Evolutionary conservation across 1,140 invertebrate species (phyloP), one percentile per base, ranked within the genome.

Genomic region (Protaetia brevitarsis): DNA sequence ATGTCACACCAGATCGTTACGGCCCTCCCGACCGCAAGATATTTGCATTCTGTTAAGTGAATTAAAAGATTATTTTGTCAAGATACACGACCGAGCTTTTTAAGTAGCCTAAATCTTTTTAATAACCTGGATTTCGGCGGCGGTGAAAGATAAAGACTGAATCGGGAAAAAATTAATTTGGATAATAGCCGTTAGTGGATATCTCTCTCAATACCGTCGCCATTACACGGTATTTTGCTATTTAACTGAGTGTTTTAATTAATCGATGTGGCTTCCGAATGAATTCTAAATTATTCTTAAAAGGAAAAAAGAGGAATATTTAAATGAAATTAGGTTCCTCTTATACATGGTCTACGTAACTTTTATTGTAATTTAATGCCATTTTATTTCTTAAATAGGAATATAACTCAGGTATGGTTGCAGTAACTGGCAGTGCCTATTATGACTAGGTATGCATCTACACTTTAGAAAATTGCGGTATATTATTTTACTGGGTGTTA

Each of bases 1-100:
- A 45, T 65, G 64, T 56, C 41, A 66, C 31, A 34, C 56, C 27
- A 69, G 58, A 67, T 69, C 69, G 66, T 70, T 70, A 56, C 41
- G 63, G 65, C 64, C 61, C 7, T 45, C 16, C 13, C 51, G 57
- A 66, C 69, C 69, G 64, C 66, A 63, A 70, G 66, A 70, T 61
- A 70, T 70, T 70, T 70, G 69, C 69, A 68, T 70, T 70, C 60
- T 63, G 60, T 67, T 69, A 67, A 67, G 28, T 64, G 69, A 70
- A 70, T 70, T 70, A 70, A 68, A 68, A 68, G 69, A 68, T 70
- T 70, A 70, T 66, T 68, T 65, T 60, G 66, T 37, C 63, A 29
- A 67, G 68, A 67, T 67, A 60, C 37, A 66, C 63, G 45, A 65
- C 60, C 36, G 45, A 61, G 68, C 66, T 69, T 67, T 69, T 67